Base-by-base conservation (phyloP, 2,113 vertebrate genomes). In the Ptilorrhoa leucosticta region DNA sequence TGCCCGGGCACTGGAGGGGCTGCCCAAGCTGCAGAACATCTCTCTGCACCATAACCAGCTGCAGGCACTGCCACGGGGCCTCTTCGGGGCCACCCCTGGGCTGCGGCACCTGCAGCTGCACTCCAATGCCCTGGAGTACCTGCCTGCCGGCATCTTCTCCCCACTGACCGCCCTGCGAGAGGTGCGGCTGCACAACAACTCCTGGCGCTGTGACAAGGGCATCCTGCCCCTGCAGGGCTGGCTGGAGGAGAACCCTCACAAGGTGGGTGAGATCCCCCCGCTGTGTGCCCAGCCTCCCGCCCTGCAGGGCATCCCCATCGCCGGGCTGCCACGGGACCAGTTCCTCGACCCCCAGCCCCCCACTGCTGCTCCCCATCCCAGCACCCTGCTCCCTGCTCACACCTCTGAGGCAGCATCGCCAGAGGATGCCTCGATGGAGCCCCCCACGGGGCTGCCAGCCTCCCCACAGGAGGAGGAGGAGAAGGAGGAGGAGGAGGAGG, bases 41-140 rank as follows among this genome's bases (percentile, higher is more conserved):
- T 99, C 99, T 18, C 84, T 99, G 93, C 98, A 99, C 95, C 98
- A 98, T 94, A 99, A 99, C 91, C 96, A 96, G 86, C 98, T 99
- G 44, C 83, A 93, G 13, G 77, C 86, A 2, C 97, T 99, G 47
- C 98, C 99, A 0, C 76, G 48, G 11, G 97, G 96, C 15, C 95
- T 99, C 89, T 98, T 99, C 0, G 58, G 95, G 28, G 97, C 97
- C 2, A 61, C 98, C 31, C 97, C 96, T 0, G 84, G 81, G 47
- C 95, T 99, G 72, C 94, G 48, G 87, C 96, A 97, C 64, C 76
- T 99, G 63, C 99, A 99, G 88, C 97, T 99, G 81, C 98, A 97
- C 39, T 98, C 98, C 95, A 99, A 99, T 47, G 97, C 98, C 56
- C 80, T 99, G 72, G 86, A 98, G 86, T 98, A 97, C 96, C 97